Base-by-base conservation (phyloP, 2,888 invertebrate species). In the Pseudococcus longispinus region DNA sequence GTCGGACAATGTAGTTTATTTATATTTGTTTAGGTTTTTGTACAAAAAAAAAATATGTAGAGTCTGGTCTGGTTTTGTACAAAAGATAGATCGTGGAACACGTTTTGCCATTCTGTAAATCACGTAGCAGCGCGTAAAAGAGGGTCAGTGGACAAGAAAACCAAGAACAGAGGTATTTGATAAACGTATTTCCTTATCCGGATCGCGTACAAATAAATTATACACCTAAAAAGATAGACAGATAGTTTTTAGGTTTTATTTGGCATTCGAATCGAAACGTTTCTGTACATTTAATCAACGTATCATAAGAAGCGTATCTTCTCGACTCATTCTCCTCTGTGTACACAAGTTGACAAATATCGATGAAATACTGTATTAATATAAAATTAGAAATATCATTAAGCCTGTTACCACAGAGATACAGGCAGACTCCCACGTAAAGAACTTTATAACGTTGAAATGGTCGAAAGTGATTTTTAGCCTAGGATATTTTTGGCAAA, bases 41-140 rank as follows among this genome's bases (percentile, higher is more conserved):
- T 80, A 42, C 15, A 80, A 80, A 80, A 77, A 51, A 51, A 51
- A 60, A n/a, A 55, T 18, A 60, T 23, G 23, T 80, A 80, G 77
- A 80, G 42, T 80, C 77, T 13, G 42, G 77, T 80, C 77, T 80
- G 77, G 77, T 18, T 80, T 80, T 42, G 74, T 80, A 80, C 42
- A 80, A 80, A 80, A 80, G 55, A 84, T 32, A 32, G 84, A 84
- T 60, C 55, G 60, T 84, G 86, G 86, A 51, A 77, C 46, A 77
- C 86, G 77, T 86, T 77, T 86, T 44, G 77, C 77, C 80, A 86
- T 86, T 86, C 86, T 86, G 80, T 86, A 80, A 86, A 86, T 86
- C 86, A 86, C 86, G 86, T 86, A 86, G 55, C 26, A 70, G 11
- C 77, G 44, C 77, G 37, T 51, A 51, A 80, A 86, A 86, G 51